Percentiles rank a stretch among this genome's conserved stretches.
Conservation (phyloP, 2,113 vertebrate species). For the Xiphias gladius region DNA sequence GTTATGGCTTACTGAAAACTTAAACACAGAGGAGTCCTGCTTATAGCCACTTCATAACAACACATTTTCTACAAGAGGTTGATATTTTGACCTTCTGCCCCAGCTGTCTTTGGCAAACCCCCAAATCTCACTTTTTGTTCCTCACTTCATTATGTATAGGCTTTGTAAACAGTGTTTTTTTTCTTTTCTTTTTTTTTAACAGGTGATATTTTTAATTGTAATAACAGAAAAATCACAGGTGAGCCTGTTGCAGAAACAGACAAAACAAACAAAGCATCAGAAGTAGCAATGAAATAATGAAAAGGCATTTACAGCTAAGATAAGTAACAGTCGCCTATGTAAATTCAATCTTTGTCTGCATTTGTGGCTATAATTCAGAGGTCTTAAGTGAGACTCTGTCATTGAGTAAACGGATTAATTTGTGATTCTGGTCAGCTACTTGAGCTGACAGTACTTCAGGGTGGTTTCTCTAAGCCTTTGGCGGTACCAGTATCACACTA, state of each 20-base stretch:
- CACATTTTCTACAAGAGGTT: no score
- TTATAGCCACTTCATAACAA: not conserved
- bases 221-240: not conserved
- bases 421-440: no score
- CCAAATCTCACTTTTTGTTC: not conserved
- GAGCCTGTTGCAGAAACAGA: not conserved
- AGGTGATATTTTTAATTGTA: no score
- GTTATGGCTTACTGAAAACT: not conserved
- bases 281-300: not conserved
- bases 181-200: no score
- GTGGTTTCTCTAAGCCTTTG: not conserved
- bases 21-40: no score
- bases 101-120: not conserved
- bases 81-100: no score
- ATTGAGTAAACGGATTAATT: not conserved
- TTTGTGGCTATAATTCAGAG: not conserved
- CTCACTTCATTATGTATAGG: not conserved
- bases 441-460: no score
- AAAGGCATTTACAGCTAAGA: not conserved
- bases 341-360: not conserved
- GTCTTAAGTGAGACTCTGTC: not conserved
- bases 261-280: not conserved
- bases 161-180: not conserved
- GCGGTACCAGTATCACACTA: not conserved
- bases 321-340: not conserved